Percentiles rank a stretch among this genome's conserved stretches.
These are phyloP conservation scores for Prunella strophiata DNA, from an alignment of 2,797 vertebrate genomes.

Conservation along the genomic window DNA sequence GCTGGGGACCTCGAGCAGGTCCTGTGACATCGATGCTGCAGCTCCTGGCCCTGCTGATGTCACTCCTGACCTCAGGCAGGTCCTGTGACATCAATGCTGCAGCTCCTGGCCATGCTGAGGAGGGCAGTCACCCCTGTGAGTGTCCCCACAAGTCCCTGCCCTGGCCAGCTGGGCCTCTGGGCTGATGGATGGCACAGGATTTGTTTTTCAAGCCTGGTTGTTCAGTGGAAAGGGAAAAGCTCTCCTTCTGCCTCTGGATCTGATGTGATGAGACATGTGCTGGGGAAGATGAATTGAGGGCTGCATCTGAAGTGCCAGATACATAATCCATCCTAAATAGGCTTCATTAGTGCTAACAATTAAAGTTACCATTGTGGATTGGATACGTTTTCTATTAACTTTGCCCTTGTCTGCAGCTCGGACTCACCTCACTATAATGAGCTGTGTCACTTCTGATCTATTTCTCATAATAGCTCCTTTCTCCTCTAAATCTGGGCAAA, in stretches of 20 bases:
- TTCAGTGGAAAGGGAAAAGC: not conserved
- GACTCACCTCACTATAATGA: slow-evolving; percentile 45
- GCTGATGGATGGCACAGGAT: not conserved
- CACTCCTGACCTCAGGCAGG: not conserved
- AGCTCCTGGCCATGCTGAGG: fast-evolving
- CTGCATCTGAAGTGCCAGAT: slow-evolving; percentile 58
- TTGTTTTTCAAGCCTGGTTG: not conserved
- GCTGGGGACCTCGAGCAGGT: not conserved
- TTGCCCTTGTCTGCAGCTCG: slow-evolving; percentile 63
- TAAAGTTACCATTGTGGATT: slow-evolving; percentile 61
- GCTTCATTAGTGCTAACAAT: slow-evolving; percentile 70
- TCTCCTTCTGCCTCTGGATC: not conserved
- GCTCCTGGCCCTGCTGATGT: fast-evolving
- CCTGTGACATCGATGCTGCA: fast-evolving
- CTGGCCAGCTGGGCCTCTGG: not conserved
- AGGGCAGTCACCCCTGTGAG: not conserved
- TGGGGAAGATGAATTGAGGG: slow-evolving; percentile 34
- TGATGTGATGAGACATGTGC: slow-evolving; percentile 44
- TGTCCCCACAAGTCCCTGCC: not conserved
- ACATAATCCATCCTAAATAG: slow-evolving; percentile 68
- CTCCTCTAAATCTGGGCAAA: slow-evolving; percentile 45
- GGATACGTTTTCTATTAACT: slow-evolving; percentile 64
- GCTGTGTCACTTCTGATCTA: slow-evolving; percentile 65
- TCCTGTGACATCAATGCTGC: fast-evolving
- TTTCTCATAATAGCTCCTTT: slow-evolving; percentile 40